Evolutionary conservation across 2,888 invertebrate species (phyloP), one percentile per base, ranked within the genome.

Genomic region (Polymixis flavicincta): DNA sequence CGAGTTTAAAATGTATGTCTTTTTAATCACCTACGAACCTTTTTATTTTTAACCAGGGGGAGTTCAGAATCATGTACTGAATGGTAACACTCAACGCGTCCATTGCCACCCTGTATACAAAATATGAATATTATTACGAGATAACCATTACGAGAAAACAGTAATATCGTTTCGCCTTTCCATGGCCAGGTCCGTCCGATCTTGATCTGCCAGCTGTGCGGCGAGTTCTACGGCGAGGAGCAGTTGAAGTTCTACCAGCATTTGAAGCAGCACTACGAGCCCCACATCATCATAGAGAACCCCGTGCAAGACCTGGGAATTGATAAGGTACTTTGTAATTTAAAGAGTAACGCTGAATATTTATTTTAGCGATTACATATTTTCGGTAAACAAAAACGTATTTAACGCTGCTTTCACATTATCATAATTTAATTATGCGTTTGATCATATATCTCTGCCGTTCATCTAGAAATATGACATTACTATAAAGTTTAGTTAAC

Each of bases 221-320:
- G 97, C n/a, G 97, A 97, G 82, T 97, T 97, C 84, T 98, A 98
- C 90, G 97, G 96, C 13, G 96, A 97, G 50, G 98, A 98, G 80
- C 99, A 99, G 91, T 93, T 98, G 28, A 97, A 97, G 90, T 99
- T 99, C 95, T 99, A 98, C 94, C 98, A 98, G 75, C 99, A 99
- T 91, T 96, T 99, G 13, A 98, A 98, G 93, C 97, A 97, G 76
- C 98, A 98, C 90, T 98, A 98, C 92, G 98, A 98, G 91, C 98
- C 98, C 0, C 96, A 95, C 65, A 94, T 95, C 76, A 95, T 96
- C 80, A 95, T 96, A 0, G 96, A 96, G 82, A 94, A 94, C 90
- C 96, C 93, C 0, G 96, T 95, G n/a, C 85, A 93, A 0, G 95
- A 96, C 48, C 85, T 96, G 1, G 92, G 90, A 54, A 97, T 95